Evolutionary conservation across 2,797 vertebrate species (phyloP), one percentile per base, ranked within the genome.

Genomic region (Melanotaenia nigrans): DNA sequence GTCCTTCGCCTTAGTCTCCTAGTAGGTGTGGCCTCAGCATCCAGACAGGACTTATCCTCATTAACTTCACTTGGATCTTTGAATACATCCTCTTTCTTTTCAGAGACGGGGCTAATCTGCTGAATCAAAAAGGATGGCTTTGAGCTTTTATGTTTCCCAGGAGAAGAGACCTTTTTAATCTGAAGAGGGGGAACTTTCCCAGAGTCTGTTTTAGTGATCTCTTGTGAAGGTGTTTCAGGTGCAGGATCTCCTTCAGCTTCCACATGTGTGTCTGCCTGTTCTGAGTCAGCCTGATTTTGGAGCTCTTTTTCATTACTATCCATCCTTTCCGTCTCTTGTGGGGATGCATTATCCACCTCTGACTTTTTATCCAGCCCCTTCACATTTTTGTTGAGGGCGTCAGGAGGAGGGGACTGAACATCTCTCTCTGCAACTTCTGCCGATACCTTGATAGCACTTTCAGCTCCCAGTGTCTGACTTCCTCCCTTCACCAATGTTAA

Each of bases 161-260:
- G 94, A 66, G 94, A 95, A 16, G 93, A 94, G 24, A 94, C 92
- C 69, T 95, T 92, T 83, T 95, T 95, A 45, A 94, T 94, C 81
- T 95, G 94, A 78, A 95, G 90, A n/a, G 94, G 92, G 33, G 93
- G 94, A 30, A 94, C 75, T 85, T 95, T 93, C 35, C 58, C 90
- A 0, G 63, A 72, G 28, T 92, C 91, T 0, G n/a, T 79, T 80
- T 87, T 90, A 30, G 70, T 62, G 1, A 71, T 65, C 73, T 92
- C 91, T 71, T 89, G 86, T 20, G 75, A 65, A 63, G 78, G 65
- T 0, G 68, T 63, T 90, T 90, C 93, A 68, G 65, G 75, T 64
- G 72, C 14, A 9, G 83, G 61, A 83, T 90, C 91, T 36, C 79
- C 73, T 75, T 89, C 91, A 57, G 67, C 81, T 62, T 92, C 88